Evolutionary conservation across 1,140 invertebrate genomes (phyloP).

Genomic region (Pectinophora gossypiella): DNA sequence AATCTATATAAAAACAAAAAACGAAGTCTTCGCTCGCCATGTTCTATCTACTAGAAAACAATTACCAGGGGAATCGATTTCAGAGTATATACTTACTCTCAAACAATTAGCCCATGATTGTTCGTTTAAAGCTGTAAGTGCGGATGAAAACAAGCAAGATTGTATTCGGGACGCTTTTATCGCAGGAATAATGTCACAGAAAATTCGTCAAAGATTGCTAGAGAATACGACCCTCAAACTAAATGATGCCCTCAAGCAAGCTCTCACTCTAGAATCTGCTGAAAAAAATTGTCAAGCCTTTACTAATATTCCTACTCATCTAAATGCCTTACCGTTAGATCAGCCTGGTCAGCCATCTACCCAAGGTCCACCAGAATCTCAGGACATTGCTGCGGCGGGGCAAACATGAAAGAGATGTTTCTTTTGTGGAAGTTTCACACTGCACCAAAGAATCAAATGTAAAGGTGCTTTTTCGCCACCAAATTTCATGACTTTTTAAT

Average conservation of each 20-base stretch:
- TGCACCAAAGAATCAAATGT: too few relatives aligned
- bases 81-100: conserved; percentile 12
- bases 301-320: too few relatives aligned
- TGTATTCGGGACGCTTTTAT: conserved; percentile 18
- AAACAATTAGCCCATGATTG: conserved; percentile 18
- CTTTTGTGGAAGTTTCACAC: too few relatives aligned
- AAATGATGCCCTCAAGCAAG: conserved; percentile 15
- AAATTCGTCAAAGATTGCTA: conserved; percentile 15
- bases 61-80: conserved; percentile 11
- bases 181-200: conserved; percentile 12
- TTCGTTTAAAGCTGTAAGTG: conserved; percentile 15
- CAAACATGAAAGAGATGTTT: too few relatives aligned
- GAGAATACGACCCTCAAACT: conserved; percentile 12
- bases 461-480: too few relatives aligned
- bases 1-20: conserved; percentile 17
- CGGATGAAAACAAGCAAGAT: conserved; percentile 12
- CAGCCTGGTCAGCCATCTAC: too few relatives aligned
- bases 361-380: too few relatives aligned
- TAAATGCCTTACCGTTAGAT: too few relatives aligned
- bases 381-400: conserved; percentile 8
- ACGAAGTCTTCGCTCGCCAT: conserved; percentile 14
- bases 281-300: conserved; percentile 14
- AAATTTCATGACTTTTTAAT: too few relatives aligned
- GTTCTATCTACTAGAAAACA: conserved; percentile 17
- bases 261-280: conserved; percentile 17